A percentile compares a stretch with the other conserved stretches of the same genome.
Conservation (phyloP, 1,140 invertebrate genomes). For the Hylyphantes graminicola region DNA sequence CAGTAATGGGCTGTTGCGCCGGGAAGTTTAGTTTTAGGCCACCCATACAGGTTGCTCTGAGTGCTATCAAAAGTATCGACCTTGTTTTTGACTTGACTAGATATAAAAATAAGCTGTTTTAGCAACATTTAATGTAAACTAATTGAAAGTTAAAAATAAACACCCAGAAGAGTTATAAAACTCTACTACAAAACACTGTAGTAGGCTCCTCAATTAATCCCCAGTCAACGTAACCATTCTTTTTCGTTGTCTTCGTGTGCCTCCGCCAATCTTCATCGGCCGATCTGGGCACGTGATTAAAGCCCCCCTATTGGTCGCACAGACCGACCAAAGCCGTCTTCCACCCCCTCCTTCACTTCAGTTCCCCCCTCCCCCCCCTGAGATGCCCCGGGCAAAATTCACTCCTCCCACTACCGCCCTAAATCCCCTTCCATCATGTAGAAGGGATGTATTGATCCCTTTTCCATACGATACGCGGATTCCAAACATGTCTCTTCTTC, state of each 20-base stretch:
- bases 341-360: neutral
- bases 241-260: neutral
- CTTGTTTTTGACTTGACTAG: too few species aligned
- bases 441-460: conserved; percentile 49
- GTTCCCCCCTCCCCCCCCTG: neutral
- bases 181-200: too few species aligned
- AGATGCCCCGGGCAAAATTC: conserved; percentile 25
- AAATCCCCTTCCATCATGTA: conserved; percentile 37
- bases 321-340: conserved; percentile 28
- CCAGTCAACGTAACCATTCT: conserved; percentile 17
- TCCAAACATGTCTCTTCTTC: conserved; percentile 43
- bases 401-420: conserved; percentile 21
- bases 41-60: too few species aligned
- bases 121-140: too few species aligned
- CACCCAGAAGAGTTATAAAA: too few species aligned
- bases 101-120: too few species aligned
- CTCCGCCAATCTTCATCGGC: conserved; percentile 55
- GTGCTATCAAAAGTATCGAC: too few species aligned
- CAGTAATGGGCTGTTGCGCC: too few species aligned
- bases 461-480: conserved; percentile 22
- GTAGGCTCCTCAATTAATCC: neutral
- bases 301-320: conserved; percentile 55
- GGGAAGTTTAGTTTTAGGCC: too few species aligned
- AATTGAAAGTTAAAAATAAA: too few species aligned
- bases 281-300: conserved; percentile 54